Evolutionary conservation across 1,140 invertebrate genomes (phyloP), one percentile per base, ranked within the genome.

Genomic region (Drosophila littoralis): DNA sequence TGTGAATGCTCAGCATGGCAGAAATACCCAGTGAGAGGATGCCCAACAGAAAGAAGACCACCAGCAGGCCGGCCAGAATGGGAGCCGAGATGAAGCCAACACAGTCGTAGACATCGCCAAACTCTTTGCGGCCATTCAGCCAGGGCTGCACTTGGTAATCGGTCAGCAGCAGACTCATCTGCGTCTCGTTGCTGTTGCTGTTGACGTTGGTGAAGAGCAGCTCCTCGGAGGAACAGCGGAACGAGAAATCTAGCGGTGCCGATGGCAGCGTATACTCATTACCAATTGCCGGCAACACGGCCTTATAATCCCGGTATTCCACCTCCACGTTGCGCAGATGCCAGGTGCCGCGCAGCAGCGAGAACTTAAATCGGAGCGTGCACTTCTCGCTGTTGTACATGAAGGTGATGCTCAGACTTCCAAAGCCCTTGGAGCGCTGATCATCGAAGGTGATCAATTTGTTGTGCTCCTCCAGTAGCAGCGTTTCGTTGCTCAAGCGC

Each of bases 1-100:
- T 99, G 84, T 97, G 97, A 77, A 99, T 98, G 86, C 97, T 96
- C 91, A 98, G 94, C 50, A 99, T 95, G 96, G 99, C 98, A 1
- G 94, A 94, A 7, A 99, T 93, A 1, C 97, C 98, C 91, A 96
- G 95, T 6, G 95, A 94, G 32, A 99, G 93, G 57, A 98, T 97
- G 1, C 95, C 64, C 2, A 95, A 92, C 46, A 99, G 93, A 66
- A 99, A 94, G 7, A 95, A 86, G 0, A 95, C 95, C 10, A 98
- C 95, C 81, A 99, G 95, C n/a, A 99, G 93, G 4, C 97, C 97
- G 59, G 97, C 97, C 96, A 97, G 97, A 80, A 99, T 99, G 1
- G 97, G 96, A 45, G 96, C 95, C 1, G 97, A 96, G 57, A 98
- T 98, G 91, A 98, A 99, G 1, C 96, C 95, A 42, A 98, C 94